Conservation (phyloP, 2,113 vertebrate genomes). For the Cebus imitator region DNA sequence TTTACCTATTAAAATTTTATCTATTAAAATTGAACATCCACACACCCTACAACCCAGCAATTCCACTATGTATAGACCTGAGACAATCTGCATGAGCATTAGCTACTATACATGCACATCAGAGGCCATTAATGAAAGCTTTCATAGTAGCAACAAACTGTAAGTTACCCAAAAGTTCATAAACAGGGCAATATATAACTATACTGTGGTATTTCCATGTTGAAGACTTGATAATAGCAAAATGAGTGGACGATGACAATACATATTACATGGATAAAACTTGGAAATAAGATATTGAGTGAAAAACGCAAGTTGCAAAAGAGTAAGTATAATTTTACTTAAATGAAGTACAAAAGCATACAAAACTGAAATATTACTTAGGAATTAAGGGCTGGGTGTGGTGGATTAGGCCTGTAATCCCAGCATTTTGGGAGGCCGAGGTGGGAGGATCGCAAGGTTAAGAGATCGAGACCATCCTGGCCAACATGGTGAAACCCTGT, state of each 20-base stretch:
- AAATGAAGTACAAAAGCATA: neutral
- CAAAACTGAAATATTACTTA: neutral
- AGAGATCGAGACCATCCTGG: too few species aligned
- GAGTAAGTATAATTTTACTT: neutral
- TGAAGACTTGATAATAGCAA: accelerated
- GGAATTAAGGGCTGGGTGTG: neutral
- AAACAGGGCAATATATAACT: too few species aligned
- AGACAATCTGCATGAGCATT: accelerated
- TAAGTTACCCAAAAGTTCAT: neutral
- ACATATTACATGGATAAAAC: accelerated
- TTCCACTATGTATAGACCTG: neutral
- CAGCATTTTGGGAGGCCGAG: too few species aligned
- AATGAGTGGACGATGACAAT: neutral
- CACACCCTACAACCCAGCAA: neutral
- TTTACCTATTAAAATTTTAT: neutral
- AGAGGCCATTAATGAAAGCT: neutral
- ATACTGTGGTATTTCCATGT: too few species aligned
- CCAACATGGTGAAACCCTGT: too few species aligned
- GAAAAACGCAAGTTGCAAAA: neutral
- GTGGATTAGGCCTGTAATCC: too few species aligned
- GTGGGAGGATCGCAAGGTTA: too few species aligned
- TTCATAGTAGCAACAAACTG: neutral
- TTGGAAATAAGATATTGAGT: neutral
- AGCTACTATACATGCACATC: neutral
- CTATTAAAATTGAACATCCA: neutral